A percentile compares a stretch with the other conserved stretches of the same genome.
phyloP scores from a whole-genome alignment of 2,888 invertebrate species.

The Cordilura impudica region DNA sequence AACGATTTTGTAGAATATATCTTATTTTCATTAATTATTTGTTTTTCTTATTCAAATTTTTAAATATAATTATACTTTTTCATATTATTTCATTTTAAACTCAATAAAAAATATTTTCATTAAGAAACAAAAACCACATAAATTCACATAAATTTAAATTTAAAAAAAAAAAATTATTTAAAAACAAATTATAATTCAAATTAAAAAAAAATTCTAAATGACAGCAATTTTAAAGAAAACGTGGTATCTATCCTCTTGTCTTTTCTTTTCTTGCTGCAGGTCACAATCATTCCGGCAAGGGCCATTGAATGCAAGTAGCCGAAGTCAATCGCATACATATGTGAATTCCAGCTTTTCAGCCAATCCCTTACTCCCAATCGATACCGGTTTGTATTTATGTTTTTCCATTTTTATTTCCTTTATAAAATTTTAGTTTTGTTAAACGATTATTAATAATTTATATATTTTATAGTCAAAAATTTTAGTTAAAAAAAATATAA shows the following conservation, averaged over 20 bases:
- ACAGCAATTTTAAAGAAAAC: conserved; percentile 69
- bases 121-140: conserved; percentile 45
- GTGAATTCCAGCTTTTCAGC: conserved; percentile 94
- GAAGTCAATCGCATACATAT: conserved; percentile 81
- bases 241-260: conserved; percentile 77
- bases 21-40: conserved; percentile 3
- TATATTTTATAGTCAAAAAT: conserved; percentile 46
- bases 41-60: conserved; percentile 20
- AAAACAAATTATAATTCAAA: conserved; percentile 53
- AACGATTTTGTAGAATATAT: neutral
- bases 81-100: conserved; percentile 31
- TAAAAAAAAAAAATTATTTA: conserved; percentile 24
- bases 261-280: conserved; percentile 82
- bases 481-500: conserved; percentile 19
- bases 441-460: no score
- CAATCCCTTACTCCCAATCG: conserved; percentile 95
- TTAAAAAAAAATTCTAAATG: conserved; percentile 44
- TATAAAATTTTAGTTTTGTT: conserved; percentile 69
- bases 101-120: neutral
- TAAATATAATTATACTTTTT: neutral
- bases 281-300: conserved; percentile 95
- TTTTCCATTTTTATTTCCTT: conserved; percentile 69
- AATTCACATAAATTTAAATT: conserved; percentile 50
- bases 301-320: conserved; percentile 79
- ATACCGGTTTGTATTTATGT: conserved; percentile 81